Evolutionary conservation across 2,888 invertebrate genomes (phyloP), one percentile per base, ranked within the genome.

Genomic region (Drosophila neutralis): DNA sequence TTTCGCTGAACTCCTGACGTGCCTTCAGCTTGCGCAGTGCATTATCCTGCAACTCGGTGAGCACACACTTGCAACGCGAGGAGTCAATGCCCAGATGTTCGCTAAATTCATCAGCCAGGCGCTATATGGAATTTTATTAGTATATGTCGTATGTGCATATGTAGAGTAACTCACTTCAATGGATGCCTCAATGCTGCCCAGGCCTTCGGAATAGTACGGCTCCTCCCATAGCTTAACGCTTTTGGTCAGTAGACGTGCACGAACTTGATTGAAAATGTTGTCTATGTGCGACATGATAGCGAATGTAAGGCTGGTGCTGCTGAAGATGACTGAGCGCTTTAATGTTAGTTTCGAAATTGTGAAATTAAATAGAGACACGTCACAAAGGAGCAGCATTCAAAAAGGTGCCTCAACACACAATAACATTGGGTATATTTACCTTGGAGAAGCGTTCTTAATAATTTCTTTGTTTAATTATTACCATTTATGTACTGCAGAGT

Each of bases 161-260:
- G 54, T 11, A 18, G 1, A 24, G 38, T 11, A 4, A 76, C 81
- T 82, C 66, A 93, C 93, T 69, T 93, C 92, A 45, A 93, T 78
- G 63, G 92, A 91, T 0, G 83, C 77, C 48, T 94, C 94, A 49
- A 93, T 93, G 61, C 93, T 83, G 3, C 94, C 94, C 42, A 93
- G 89, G 31, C 93, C 93, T 24, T 94, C 93, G 35, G 92, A 91
- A 57, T 94, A 94, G 90, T 95, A 97, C 0, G 97, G 97, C 21
- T 95, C 93, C 80, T 96, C 94, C 97, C 97, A 97, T 69, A 97
- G 92, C 90, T 96, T 96, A 7, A 97, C 94, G 77, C 94, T 94
- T 67, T 95, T 95, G 64, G 94, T 93, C 79, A 96, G 96, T 40
- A 97, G 92, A 85, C 95, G 95, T 1, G 95, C 95, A 29, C 96